Evolutionary conservation across 1,140 invertebrate genomes (phyloP), one percentile per base, ranked within the genome.

Genomic region (Ceratina japonica): DNA sequence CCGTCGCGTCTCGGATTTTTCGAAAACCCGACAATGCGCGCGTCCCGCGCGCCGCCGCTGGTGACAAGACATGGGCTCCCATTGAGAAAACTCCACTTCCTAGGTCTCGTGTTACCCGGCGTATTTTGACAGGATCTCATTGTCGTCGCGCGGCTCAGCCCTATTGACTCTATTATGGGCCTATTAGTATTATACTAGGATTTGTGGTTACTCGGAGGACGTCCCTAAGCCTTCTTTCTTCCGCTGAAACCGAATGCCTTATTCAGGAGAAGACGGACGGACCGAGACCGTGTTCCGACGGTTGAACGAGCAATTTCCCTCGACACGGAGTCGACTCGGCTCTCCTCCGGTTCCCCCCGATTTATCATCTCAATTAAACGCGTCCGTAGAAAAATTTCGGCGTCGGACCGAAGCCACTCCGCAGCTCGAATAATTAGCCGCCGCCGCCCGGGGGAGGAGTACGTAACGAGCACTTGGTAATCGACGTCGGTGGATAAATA

Each of bases 41-140:
- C 71, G 58, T 54, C 72, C 51, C 70, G 74, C 51, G 71, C 84
- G 82, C 62, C n/a, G 70, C 83, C 63, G n/a, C 58, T 70, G 82
- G 78, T 85, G 65, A 79, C 75, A 64, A 56, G 75, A 78, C 75
- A 78, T 58, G 63, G 79, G 78, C 79, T 83, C 64, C 90, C 88
- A 91, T 91, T 92, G 89, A 92, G 89, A 90, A 91, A 91, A 91
- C 90, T 90, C 90, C 88, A 91, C 89, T 92, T 92, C 91, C 91
- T 91, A 91, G 87, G 83, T 91, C 89, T 92, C 92, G 87, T 88
- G 88, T 92, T 92, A 92, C 92, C 82, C 79, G 62, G 58, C 85
- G 89, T 92, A 92, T 92, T 92, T 92, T 92, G 91, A 92, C 92
- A 92, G 89, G 91, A 91, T 91, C 89, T 90, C 86, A 92, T 92